Conservation (phyloP, 2,888 invertebrate genomes). For the Drosophila rellima region DNA sequence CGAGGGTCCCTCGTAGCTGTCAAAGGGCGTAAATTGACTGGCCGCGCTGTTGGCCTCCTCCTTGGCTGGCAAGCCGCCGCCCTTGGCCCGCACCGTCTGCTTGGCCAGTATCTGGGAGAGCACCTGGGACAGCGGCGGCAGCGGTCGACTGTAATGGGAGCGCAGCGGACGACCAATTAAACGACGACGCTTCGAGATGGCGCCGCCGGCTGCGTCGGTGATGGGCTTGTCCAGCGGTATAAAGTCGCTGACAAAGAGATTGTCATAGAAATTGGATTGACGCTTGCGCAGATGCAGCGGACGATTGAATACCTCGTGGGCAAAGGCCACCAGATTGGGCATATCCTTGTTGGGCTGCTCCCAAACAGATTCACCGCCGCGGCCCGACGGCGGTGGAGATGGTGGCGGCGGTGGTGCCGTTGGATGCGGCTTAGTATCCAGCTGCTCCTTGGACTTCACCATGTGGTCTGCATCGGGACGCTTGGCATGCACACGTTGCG, state of each 20-base stretch:
- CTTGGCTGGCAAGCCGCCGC: constrained; percentile 40
- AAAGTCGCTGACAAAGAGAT: constrained; percentile 48
- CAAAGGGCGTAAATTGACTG: constrained; percentile 60
- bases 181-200: constrained; percentile 54
- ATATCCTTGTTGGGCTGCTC: constrained; percentile 36
- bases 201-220: constrained; percentile 54
- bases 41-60: not conserved
- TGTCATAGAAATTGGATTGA: constrained; percentile 22
- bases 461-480: not conserved
- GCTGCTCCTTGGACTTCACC: not conserved
- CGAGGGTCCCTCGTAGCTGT: constrained; percentile 67
- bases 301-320: constrained; percentile 42
- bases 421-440: not conserved
- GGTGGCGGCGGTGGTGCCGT: constrained; percentile 23
- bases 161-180: constrained; percentile 10
- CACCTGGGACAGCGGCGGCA: constrained; percentile 56
- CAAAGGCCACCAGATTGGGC: constrained; percentile 39
- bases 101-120: constrained; percentile 22
- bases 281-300: constrained; percentile 32
- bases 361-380: constrained; percentile 29
- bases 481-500: constrained; percentile 21
- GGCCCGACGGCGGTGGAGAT: not conserved
- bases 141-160: constrained; percentile 39
- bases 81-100: constrained; percentile 42
- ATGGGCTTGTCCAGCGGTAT: constrained; percentile 58